phyloP scores from a whole-genome alignment of 2,888 invertebrate genomes.

The Lycia hirtaria region DNA sequence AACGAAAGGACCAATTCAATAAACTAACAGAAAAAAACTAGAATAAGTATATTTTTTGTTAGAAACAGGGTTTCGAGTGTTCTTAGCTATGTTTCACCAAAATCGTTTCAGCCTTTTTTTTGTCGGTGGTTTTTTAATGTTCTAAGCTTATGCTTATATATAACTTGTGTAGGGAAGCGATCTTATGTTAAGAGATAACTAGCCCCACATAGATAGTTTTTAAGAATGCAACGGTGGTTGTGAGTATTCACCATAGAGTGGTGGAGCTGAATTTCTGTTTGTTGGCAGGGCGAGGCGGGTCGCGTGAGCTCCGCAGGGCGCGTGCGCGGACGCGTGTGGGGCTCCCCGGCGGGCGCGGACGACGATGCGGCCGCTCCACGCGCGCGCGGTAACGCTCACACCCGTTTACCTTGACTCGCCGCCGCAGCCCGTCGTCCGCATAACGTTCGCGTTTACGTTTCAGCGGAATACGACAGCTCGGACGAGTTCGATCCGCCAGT shows the following conservation, averaged over 20 bases:
- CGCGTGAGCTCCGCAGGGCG: conserved; percentile 65
- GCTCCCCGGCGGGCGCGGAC: conserved; percentile 75
- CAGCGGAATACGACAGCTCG: conserved; percentile 82
- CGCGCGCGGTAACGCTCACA: conserved; percentile 73
- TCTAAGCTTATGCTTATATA: no score
- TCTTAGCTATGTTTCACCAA: no score
- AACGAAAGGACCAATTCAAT: no score
- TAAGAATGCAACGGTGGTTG: neutral
- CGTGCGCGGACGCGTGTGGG: conserved; percentile 78
- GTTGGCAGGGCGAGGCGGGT: conserved; percentile 55
- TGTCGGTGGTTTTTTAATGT: no score
- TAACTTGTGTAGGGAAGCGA: no score
- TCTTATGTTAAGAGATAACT: no score
- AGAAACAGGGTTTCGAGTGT: no score
- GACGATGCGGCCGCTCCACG: conserved; percentile 73
- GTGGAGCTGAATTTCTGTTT: conserved; percentile 15
- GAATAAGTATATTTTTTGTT: no score
- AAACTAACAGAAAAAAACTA: no score
- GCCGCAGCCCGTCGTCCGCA: conserved; percentile 53
- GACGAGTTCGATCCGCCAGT: conserved; percentile 69
- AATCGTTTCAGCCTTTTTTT: no score
- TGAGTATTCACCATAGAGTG: no score
- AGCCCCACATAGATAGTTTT: neutral
- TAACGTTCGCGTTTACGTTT: conserved; percentile 80
- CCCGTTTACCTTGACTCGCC: conserved; percentile 33